phyloP scores from a whole-genome alignment of 2,113 vertebrate genomes.

The Pandion haliaetus region DNA sequence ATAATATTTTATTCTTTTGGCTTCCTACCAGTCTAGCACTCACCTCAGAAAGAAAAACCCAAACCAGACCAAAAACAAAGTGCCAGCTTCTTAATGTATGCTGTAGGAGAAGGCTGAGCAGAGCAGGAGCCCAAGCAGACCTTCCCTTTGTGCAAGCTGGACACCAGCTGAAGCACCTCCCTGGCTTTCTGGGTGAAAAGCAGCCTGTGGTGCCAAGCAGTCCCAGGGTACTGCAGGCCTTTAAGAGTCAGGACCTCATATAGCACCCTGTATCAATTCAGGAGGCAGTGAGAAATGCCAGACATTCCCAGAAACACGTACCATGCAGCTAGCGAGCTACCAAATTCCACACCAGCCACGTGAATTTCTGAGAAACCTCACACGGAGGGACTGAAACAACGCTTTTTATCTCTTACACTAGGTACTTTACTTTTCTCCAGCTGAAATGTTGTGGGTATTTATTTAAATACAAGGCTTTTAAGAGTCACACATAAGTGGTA shows the following conservation, averaged over 20 bases:
- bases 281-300: not conserved
- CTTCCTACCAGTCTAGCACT: not conserved
- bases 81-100: not conserved
- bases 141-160: not conserved
- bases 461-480: not conserved
- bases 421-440: not conserved
- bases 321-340: not conserved
- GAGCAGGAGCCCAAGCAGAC: not conserved
- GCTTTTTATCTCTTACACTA: not conserved
- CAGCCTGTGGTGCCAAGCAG: no score
- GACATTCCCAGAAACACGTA: not conserved
- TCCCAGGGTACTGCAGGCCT: not conserved
- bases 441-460: not conserved
- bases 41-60: not conserved
- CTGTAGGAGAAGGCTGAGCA: not conserved
- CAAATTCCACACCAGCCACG: not conserved
- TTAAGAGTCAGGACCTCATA: not conserved
- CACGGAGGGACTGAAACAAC: not conserved
- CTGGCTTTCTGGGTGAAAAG: not conserved
- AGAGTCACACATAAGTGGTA: not conserved
- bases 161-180: not conserved
- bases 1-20: not conserved
- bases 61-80: not conserved
- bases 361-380: slow-evolving; percentile 1
- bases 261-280: not conserved